Conservation (phyloP, 2,797 vertebrate species). For the Amniataba percoides region DNA sequence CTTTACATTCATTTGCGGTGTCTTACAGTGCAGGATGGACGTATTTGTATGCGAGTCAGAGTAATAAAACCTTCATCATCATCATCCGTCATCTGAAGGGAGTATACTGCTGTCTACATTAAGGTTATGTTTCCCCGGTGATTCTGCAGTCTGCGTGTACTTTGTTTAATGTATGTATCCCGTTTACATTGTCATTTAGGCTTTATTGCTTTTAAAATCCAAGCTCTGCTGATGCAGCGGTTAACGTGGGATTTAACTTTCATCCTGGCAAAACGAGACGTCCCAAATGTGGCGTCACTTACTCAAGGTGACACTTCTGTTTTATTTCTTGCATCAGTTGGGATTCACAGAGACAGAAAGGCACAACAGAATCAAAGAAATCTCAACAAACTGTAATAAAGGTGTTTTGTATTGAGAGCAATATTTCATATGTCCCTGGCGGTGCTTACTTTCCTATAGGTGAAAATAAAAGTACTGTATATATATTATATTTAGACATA, state of each 20-base stretch:
- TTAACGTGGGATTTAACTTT: not conserved
- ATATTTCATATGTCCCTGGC: not conserved
- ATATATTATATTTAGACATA: no score
- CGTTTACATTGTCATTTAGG: slow-evolving; percentile 19
- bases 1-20: slow-evolving; percentile 3
- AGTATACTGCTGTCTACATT: slow-evolving; percentile 13
- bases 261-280: not conserved
- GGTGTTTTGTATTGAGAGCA: not conserved
- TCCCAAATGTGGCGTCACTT: not conserved
- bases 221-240: slow-evolving; percentile 9
- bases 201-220: slow-evolving; percentile 35
- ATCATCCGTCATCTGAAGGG: slow-evolving; percentile 33
- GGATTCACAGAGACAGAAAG: not conserved
- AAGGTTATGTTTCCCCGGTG: slow-evolving; percentile 33
- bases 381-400: no score
- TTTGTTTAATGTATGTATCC: slow-evolving; percentile 23
- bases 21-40: slow-evolving; percentile 10
- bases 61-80: slow-evolving; percentile 35
- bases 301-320: not conserved
- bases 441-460: not conserved
- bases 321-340: not conserved
- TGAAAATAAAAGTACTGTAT: not conserved
- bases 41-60: slow-evolving; percentile 37
- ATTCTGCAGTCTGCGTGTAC: slow-evolving; percentile 13
- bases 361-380: not conserved